A percentile compares a stretch with the other conserved stretches of the same genome.
Evolutionary conservation across 2,797 vertebrate genomes (phyloP).

Genomic region (Anabacerthia variegaticeps): DNA sequence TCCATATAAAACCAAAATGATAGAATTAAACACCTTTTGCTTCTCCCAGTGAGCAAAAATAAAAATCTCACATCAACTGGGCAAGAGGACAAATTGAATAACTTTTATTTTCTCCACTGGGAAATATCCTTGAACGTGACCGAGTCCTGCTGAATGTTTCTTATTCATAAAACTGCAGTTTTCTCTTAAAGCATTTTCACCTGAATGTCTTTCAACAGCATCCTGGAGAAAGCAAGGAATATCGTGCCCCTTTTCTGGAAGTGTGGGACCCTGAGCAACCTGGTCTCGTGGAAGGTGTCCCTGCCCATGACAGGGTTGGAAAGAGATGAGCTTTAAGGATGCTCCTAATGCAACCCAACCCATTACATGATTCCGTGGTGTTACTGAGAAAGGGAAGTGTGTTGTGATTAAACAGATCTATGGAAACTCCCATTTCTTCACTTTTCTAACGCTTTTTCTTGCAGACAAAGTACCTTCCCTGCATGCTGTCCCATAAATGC

Average conservation of each 20-base stretch:
- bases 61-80: fast-evolving
- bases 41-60: neutral
- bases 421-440: neutral
- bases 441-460: neutral
- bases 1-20: neutral
- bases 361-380: neutral
- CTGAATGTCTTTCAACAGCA: neutral
- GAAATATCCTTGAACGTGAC: neutral
- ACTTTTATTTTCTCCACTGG: neutral
- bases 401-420: neutral
- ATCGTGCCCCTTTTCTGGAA: neutral
- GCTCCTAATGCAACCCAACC: neutral
- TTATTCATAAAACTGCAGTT: neutral
- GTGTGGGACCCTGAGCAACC: neutral
- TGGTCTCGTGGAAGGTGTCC: neutral
- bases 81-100: neutral
- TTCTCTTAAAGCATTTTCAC: neutral
- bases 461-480: neutral
- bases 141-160: neutral
- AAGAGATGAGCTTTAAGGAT: neutral
- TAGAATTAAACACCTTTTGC: neutral
- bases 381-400: neutral
- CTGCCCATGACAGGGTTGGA: neutral
- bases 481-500: neutral
- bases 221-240: neutral